Percentiles rank a stretch among this genome's conserved stretches.
Conservation (phyloP, 1,140 invertebrate species). For the Trachymyrmex cornetzi region DNA sequence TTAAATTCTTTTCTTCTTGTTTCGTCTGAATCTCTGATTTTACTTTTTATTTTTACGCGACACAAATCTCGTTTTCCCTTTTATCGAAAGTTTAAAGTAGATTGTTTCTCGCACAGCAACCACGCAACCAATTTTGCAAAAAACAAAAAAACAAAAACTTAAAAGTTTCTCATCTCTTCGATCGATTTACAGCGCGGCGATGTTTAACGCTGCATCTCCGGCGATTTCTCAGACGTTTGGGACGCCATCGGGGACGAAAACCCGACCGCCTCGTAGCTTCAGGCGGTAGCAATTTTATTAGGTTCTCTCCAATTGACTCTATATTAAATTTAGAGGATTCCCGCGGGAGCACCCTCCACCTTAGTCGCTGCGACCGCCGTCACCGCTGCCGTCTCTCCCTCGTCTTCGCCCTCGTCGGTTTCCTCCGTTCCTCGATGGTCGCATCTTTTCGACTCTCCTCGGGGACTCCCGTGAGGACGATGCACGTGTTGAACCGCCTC, state of each 20-base stretch:
- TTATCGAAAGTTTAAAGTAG: conserved; percentile 62
- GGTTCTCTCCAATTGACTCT: conserved; percentile 85
- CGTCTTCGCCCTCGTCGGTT: conserved; percentile 50
- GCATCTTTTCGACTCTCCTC: conserved; percentile 71
- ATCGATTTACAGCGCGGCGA: conserved; percentile 83
- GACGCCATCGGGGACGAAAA: conserved; percentile 66
- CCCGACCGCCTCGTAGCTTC: conserved; percentile 76
- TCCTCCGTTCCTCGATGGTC: conserved; percentile 66
- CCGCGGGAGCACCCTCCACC: conserved; percentile 74
- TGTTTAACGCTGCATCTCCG: conserved; percentile 84
- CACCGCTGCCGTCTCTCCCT: conserved; percentile 40
- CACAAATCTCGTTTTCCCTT: conserved; percentile 60
- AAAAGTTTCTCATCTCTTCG: conserved; percentile 62
- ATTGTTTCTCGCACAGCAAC: conserved; percentile 45
- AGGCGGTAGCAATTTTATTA: conserved; percentile 85
- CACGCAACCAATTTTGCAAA: conserved; percentile 44
- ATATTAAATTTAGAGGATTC: conserved; percentile 86
- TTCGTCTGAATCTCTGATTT: neutral
- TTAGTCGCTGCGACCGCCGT: conserved; percentile 59
- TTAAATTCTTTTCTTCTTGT: neutral
- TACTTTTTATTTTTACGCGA: neutral
- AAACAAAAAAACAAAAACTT: neutral
- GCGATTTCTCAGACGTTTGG: conserved; percentile 83
- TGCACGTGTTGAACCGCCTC: conserved; percentile 71
- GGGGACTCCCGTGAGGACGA: conserved; percentile 67